Base-by-base conservation (phyloP, 1,140 invertebrate genomes). In the Pseudomyrmex cubaensis region DNA sequence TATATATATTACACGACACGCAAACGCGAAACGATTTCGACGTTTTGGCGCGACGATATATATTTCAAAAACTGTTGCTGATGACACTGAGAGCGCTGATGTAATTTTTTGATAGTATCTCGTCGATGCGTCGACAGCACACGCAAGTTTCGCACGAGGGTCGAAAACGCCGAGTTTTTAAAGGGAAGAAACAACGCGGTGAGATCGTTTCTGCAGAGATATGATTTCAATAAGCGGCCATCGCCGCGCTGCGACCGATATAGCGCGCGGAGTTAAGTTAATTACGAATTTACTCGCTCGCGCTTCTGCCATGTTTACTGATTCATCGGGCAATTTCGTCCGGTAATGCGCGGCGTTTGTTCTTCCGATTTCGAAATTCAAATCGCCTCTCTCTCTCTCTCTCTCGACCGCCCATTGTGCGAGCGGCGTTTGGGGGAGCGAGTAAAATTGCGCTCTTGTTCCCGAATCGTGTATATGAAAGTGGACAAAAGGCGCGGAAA, bases 201-300 rank as follows among this genome's bases (percentile, higher is more conserved):
- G 35, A 35, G 35, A 35, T 52, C 48, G 48, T 7, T 67, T 61
- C 44, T 9, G 13, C 44, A 57, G 48, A 76, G 87, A 87, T 87
- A 48, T 70, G 57, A 74, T 76, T 87, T 76, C 64, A 75, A 87
- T 59, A 62, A 87, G 8, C 85, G 67, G 2, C 25, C 13, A 46
- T 56, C n/a, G 20, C 4, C 50, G 22, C 56, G 20, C 59, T 20
- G 3, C 20, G 54, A n/a, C 70, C 61, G 10, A 83, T 76, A 69
- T 25, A 62, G 73, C 56, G 48, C 9, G 7, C 22, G 54, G 52
- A 25, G 54, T 63, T 56, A 22, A 66, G 75, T 87, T 76, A 88
- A 88, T 88, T 88, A 87, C 44, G 61, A 76, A 85, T 85, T 73
- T 76, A 87, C 76, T 57, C 75, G 44, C 48, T 78, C 44, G 35